Conservation (phyloP, 2,797 vertebrate genomes). For the Melanotaenia parkinsoni region DNA sequence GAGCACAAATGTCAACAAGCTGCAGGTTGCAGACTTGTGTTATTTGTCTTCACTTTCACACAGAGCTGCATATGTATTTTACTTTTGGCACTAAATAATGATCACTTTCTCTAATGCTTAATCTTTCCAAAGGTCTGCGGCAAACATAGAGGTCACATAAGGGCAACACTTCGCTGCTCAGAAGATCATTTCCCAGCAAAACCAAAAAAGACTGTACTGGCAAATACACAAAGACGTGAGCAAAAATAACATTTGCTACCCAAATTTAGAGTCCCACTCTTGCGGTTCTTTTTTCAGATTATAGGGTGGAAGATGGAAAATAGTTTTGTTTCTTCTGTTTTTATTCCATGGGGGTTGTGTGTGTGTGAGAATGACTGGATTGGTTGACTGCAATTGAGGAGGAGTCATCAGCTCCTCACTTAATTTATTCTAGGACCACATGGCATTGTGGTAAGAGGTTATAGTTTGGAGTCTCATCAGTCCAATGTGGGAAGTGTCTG, state of each 20-base stretch:
- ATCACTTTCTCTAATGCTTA: constrained; percentile 46
- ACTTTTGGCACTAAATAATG: constrained; percentile 33
- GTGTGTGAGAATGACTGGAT: constrained; percentile 43
- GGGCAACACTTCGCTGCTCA: constrained; percentile 44
- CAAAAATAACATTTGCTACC: constrained; percentile 76
- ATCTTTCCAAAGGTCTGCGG: constrained; percentile 34
- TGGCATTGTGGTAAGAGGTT: constrained; percentile 28
- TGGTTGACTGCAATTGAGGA: constrained; percentile 43
- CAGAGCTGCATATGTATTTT: constrained; percentile 31
- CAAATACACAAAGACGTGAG: constrained; percentile 74
- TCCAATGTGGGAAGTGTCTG: constrained; percentile 13
- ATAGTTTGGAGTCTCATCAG: constrained; percentile 30
- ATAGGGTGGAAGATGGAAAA: constrained; percentile 69
- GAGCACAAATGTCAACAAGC: not conserved
- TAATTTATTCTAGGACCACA: constrained; percentile 47
- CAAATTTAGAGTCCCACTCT: constrained; percentile 71
- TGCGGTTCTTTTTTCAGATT: constrained; percentile 72
- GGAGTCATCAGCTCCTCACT: constrained; percentile 44
- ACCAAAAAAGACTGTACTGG: constrained; percentile 58
- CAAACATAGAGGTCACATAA: constrained; percentile 49
- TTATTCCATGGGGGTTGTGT: constrained; percentile 41
- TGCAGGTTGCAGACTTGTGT: constrained; percentile 21
- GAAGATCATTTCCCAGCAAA: constrained; percentile 51
- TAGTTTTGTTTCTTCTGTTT: constrained; percentile 45
- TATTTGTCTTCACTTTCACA: constrained; percentile 41